Conservation (phyloP, 2,113 vertebrate species). For the Cyanistes caeruleus region DNA sequence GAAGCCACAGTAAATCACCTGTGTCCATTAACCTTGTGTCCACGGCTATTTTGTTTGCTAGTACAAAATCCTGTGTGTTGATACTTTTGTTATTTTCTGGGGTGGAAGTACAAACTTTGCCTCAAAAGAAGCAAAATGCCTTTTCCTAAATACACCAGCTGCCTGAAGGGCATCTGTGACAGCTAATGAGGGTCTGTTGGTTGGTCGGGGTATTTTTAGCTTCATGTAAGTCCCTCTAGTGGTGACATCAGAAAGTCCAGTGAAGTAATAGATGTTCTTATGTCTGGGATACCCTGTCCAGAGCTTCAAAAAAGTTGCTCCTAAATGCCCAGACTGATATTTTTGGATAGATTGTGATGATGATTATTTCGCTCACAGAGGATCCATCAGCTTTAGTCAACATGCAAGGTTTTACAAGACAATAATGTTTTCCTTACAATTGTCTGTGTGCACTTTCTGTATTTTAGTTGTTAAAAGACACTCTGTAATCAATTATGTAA, state of each 20-base stretch:
- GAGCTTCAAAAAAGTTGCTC: neutral
- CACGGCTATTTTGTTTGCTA: neutral
- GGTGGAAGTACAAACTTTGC: neutral
- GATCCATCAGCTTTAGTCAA: neutral
- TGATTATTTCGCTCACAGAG: neutral
- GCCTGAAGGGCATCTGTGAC: neutral
- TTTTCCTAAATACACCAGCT: neutral
- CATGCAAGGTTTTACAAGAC: neutral
- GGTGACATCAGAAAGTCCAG: neutral
- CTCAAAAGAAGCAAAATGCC: neutral
- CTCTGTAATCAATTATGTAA: neutral
- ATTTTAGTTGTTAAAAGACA: neutral
- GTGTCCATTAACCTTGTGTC: neutral
- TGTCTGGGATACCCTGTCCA: neutral
- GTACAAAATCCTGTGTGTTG: neutral
- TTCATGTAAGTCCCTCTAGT: neutral
- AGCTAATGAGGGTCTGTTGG: neutral
- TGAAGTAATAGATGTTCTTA: neutral
- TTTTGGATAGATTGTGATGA: neutral
- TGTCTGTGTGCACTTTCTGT: neutral
- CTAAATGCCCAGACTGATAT: neutral
- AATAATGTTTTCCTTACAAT: neutral
- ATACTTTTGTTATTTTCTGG: neutral
- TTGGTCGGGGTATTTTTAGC: neutral
- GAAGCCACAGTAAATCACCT: neutral